A percentile compares a stretch with the other conserved stretches of the same genome.
These are phyloP conservation scores for Eupithecia insigniata DNA, from an alignment of 2,888 invertebrate genomes.

Conservation along the genomic window DNA sequence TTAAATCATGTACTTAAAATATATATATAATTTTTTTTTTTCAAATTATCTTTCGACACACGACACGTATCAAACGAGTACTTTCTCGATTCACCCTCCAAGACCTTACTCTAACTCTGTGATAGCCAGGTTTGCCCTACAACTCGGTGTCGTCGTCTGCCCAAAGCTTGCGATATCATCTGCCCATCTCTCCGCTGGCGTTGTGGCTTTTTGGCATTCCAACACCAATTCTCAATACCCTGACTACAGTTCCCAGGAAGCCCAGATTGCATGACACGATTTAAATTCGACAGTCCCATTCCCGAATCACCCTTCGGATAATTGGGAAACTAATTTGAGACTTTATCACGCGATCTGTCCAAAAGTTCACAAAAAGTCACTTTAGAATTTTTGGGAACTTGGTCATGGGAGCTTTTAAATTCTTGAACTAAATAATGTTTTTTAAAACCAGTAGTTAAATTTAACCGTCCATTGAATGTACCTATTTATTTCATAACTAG, in stretches of 20 bases:
- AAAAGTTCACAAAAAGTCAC: slow-evolving; percentile 28
- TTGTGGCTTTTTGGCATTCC: neutral
- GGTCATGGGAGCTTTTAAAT: slow-evolving; percentile 27
- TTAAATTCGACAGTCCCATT: slow-evolving; percentile 61
- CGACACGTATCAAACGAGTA: no score
- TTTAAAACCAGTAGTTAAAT: neutral
- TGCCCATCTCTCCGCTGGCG: neutral
- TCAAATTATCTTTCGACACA: no score
- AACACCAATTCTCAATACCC: slow-evolving; percentile 13
- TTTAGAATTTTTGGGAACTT: slow-evolving; percentile 19
- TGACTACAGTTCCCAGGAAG: slow-evolving; percentile 41
- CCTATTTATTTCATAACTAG: neutral
- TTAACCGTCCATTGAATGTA: neutral
- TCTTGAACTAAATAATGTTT: neutral
- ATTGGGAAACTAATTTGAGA: slow-evolving; percentile 71
- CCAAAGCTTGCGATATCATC: neutral
- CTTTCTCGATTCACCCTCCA: no score
- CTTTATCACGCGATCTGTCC: slow-evolving; percentile 68
- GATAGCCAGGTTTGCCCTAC: no score
- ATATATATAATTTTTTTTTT: no score
- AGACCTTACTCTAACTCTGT: no score
- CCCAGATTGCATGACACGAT: slow-evolving; percentile 67
- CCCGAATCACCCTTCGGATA: slow-evolving; percentile 65
- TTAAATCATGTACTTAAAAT: no score
- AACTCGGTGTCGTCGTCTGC: no score